phyloP scores from a whole-genome alignment of 2,888 invertebrate genomes.

The Eristalis tenax region DNA sequence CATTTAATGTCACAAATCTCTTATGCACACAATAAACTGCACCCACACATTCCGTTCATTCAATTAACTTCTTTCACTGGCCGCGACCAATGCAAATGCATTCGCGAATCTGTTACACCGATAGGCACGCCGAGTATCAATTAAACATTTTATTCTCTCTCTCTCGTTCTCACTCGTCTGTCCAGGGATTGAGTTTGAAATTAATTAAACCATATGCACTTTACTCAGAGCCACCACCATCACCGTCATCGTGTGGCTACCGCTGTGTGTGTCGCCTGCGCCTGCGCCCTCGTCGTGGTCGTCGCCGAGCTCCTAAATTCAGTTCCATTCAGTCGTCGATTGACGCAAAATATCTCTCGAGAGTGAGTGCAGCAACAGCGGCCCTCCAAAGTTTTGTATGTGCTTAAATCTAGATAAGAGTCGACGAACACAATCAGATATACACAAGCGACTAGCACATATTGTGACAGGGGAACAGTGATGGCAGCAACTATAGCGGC shows the following conservation, averaged over 20 bases:
- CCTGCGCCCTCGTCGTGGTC: constrained; percentile 22
- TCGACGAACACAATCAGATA: constrained; percentile 65
- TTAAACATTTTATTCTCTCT: constrained; percentile 49
- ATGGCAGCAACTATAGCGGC: constrained; percentile 10
- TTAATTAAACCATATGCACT: constrained; percentile 69
- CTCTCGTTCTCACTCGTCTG: background rate
- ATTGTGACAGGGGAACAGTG: constrained; percentile 56
- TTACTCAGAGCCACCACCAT: constrained; percentile 1
- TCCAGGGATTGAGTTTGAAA: constrained; percentile 32
- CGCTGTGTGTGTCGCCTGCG: background rate
- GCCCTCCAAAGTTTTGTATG: constrained; percentile 30
- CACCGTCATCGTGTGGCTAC: background rate
- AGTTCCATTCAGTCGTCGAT: background rate
- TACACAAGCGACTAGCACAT: constrained; percentile 58
- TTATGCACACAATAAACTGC: constrained; percentile 36
- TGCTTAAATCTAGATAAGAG: constrained; percentile 65
- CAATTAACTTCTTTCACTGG: constrained; percentile 66
- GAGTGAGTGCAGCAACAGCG: background rate
- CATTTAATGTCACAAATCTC: constrained; percentile 65
- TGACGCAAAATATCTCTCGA: background rate
- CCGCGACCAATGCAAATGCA: constrained; percentile 41
- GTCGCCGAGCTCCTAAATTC: constrained; percentile 47
- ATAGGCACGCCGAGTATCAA: constrained; percentile 57
- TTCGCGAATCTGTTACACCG: constrained; percentile 52
- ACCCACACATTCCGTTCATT: constrained; percentile 68